phyloP scores from a whole-genome alignment of 2,888 invertebrate species.

The Tineola bisselliella region DNA sequence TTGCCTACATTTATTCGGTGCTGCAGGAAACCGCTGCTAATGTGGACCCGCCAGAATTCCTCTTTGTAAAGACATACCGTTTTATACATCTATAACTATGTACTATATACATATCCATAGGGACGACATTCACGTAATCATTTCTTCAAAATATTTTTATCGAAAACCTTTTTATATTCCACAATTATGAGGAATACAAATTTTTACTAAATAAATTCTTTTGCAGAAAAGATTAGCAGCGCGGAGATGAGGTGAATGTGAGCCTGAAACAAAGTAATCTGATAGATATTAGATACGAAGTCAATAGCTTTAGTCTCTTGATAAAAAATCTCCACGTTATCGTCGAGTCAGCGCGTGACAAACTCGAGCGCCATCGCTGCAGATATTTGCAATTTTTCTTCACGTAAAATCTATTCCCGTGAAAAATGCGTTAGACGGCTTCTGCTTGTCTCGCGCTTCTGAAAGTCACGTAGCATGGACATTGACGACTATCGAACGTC shows the following conservation, averaged over 20 bases:
- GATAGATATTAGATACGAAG: background rate
- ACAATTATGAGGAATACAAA: too few relatives aligned
- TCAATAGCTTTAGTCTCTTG: background rate
- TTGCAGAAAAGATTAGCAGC: too few relatives aligned
- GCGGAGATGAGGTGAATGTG: background rate
- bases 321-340: constrained; percentile 11
- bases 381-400: constrained; percentile 49
- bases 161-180: too few relatives aligned
- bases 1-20: constrained; percentile 57
- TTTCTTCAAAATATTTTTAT: too few relatives aligned
- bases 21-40: constrained; percentile 48
- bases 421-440: constrained; percentile 38
- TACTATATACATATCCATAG: too few relatives aligned
- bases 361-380: constrained; percentile 28
- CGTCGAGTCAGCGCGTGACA: constrained; percentile 26
- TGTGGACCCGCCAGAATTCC: constrained; percentile 40
- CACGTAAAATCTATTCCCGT: constrained; percentile 36
- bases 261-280: background rate
- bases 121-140: too few relatives aligned
- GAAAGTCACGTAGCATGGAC: constrained; percentile 52
- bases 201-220: too few relatives aligned
- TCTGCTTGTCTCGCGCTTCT: constrained; percentile 29
- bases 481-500: constrained; percentile 29
- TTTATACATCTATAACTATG: background rate
- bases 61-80: constrained; percentile 28